Evolutionary conservation across 1,140 invertebrate genomes (phyloP).

Genomic region (Drosophila lacertosa): DNA sequence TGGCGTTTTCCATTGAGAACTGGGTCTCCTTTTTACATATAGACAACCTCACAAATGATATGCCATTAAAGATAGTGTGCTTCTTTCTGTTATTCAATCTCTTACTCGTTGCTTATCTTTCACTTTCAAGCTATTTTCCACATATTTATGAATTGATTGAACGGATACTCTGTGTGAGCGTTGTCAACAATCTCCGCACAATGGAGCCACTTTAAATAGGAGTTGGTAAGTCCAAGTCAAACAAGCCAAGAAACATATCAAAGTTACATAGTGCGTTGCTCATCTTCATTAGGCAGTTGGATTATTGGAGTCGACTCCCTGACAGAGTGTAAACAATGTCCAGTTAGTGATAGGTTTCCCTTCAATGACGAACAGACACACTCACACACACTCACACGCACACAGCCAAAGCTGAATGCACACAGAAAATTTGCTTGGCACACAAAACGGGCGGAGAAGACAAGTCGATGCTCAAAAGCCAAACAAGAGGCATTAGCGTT

Average conservation of each 20-base stretch:
- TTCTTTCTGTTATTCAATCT: neutral
- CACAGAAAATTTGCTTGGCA: slow-evolving; percentile 73
- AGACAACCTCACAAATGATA: neutral
- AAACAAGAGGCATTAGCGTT: slow-evolving; percentile 62
- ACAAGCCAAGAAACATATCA: slow-evolving; percentile 75
- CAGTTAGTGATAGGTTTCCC: slow-evolving; percentile 46
- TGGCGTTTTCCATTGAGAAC: neutral
- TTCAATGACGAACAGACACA: neutral
- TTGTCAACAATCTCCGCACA: slow-evolving; percentile 27
- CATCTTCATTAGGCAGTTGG: slow-evolving; percentile 30
- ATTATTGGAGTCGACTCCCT: slow-evolving; percentile 37
- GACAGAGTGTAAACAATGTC: slow-evolving; percentile 57
- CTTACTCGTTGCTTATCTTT: neutral
- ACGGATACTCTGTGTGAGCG: slow-evolving; percentile 6
- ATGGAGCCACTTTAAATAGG: slow-evolving; percentile 16
- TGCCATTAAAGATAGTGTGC: no score
- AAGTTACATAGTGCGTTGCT: slow-evolving; percentile 61
- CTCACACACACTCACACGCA: slow-evolving; percentile 21
- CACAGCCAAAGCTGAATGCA: slow-evolving; percentile 42
- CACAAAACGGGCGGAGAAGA: slow-evolving; percentile 52
- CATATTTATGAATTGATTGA: no score
- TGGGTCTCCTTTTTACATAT: neutral
- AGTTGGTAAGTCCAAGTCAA: slow-evolving; percentile 71
- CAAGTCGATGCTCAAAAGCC: slow-evolving; percentile 49
- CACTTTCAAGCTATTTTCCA: neutral